These are phyloP conservation scores for Melinopterus prodromus DNA, from an alignment of 2,888 invertebrate species.

Conservation along the genomic window DNA sequence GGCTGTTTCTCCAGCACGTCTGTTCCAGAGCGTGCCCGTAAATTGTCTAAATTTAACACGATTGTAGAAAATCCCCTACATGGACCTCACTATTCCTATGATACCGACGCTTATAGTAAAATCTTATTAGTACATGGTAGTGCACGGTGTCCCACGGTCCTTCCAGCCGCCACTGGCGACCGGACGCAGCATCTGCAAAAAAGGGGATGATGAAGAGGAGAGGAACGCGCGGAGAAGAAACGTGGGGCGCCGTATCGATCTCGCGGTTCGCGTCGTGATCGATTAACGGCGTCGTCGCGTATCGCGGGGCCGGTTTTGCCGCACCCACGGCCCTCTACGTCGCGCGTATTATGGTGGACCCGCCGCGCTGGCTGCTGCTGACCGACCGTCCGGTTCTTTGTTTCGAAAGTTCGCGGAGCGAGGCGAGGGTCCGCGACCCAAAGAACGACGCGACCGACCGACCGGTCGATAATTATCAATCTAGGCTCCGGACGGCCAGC, in stretches of 20 bases:
- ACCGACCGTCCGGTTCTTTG: slow-evolving; percentile 4
- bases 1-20: no score
- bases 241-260: background rate
- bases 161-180: background rate
- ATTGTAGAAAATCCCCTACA: no score
- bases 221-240: background rate
- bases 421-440: slow-evolving; percentile 4
- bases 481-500: background rate
- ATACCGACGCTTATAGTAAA: no score
- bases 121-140: no score
- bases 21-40: no score
- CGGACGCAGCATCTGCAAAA: background rate
- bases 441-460: background rate
- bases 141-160: no score
- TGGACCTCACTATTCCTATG: no score
- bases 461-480: background rate
- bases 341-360: background rate
- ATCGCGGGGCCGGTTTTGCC: background rate
- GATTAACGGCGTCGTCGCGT: background rate
- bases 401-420: slow-evolving; percentile 4
- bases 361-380: background rate
- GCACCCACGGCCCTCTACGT: background rate
- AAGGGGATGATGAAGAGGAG: background rate
- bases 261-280: slow-evolving; percentile 4
- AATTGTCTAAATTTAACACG: no score